Base-by-base conservation (phyloP, 2,888 invertebrate species). In the Halictus ligatus region DNA sequence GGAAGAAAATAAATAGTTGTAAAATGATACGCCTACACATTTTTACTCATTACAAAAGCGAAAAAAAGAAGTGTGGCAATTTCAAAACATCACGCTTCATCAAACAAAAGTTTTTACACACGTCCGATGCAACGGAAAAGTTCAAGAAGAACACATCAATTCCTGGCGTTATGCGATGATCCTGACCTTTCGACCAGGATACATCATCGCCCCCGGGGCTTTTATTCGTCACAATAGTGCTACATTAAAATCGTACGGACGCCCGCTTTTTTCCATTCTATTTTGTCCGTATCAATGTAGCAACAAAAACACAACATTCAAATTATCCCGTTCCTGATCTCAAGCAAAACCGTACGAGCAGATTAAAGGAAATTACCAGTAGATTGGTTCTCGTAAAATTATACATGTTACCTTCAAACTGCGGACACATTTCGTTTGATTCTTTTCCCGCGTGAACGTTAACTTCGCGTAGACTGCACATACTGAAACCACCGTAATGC, bases 111-210 rank as follows among this genome's bases (percentile, higher is more conserved):
- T 18, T 18, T 29, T 29, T 35, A 35, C 35, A 8, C 35, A 8
- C 15, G 67, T 48, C n/a, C 15, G 35, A n/a, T 71, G 67, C 48
- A 75, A 12, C 58, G 25, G 48, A 69, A 54, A 69, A n/a, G 73
- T 78, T 78, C 71, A 40, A 76, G 46, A 54, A n/a, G 78, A 78
- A 54, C 85, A 83, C 74, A 74, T 72, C 54, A 83, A 69, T n/a
- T 79, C 75, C 83, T 84, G 82, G 82, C 81, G 88, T 83, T 89
- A 87, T 85, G 83, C 80, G 75, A 72, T 86, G 90, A 87, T 92
- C 90, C 88, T 93, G 93, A 94, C 92, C 94, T 92, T 92, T 93
- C 89, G 84, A 89, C 85, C 89, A 89, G 87, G 90, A 90, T 91
- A 91, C 89, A 90, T 92, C 89, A 89, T 91, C 86, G 89, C 81